A percentile compares a stretch with the other conserved stretches of the same genome.
phyloP scores from a whole-genome alignment of 1,140 invertebrate species.

The Brachionus sp. region DNA sequence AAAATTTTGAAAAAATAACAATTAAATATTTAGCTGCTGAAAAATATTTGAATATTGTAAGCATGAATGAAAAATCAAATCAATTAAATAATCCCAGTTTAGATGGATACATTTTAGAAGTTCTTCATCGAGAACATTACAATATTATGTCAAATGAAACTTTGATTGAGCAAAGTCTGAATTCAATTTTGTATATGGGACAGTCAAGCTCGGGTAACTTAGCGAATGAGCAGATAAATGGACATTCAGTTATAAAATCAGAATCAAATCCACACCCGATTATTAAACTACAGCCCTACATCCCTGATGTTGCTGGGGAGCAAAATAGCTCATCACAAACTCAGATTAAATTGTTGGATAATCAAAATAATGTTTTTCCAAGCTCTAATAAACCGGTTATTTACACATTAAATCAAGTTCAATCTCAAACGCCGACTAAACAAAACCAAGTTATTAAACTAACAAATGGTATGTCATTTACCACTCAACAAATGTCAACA shows the following conservation, averaged over 20 bases:
- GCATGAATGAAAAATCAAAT: not conserved
- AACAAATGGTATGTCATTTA: not conserved
- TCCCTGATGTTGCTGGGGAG: not conserved
- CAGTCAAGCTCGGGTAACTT: not conserved
- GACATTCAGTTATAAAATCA: not conserved
- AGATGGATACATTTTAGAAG: slow-evolving; percentile 28
- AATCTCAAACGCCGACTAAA: not conserved
- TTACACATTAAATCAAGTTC: not conserved
- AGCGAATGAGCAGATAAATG: not conserved
- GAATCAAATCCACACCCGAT: not conserved
- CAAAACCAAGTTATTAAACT: slow-evolving; percentile 14
- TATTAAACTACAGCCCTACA: slow-evolving; percentile 29
- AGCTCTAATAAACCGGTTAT: not conserved
- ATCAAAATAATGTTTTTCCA: not conserved
- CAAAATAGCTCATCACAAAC: not conserved
- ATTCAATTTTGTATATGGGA: not conserved
- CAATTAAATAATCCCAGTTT: not conserved
- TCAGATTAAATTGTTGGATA: not conserved
- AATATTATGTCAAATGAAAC: slow-evolving; percentile 14
- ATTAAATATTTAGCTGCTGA: not conserved
- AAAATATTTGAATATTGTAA: not conserved
- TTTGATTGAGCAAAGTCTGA: slow-evolving; percentile 13
- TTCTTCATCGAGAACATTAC: slow-evolving; percentile 16
- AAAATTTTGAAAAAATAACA: too few relatives aligned
- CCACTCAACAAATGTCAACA: not conserved